phyloP scores from a whole-genome alignment of 2,797 vertebrate genomes.

The Rhynchotus rufescens region DNA sequence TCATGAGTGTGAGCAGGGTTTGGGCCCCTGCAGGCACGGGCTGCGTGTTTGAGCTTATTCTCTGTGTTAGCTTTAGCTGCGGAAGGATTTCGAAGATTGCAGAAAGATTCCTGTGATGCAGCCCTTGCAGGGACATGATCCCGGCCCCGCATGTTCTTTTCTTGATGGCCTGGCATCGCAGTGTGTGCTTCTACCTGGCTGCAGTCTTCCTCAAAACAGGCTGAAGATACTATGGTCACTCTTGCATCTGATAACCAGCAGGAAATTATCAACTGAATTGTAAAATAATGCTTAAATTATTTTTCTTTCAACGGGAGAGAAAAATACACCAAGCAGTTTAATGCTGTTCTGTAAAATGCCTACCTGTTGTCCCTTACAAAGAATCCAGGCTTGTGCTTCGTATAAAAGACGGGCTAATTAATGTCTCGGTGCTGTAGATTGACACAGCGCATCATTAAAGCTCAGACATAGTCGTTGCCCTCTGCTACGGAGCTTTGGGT shows the following conservation, averaged over 20 bases:
- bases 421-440: constrained; percentile 38
- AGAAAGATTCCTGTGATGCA: neutral
- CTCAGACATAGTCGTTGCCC: constrained; percentile 55
- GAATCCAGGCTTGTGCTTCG: neutral
- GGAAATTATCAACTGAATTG: neutral
- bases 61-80: neutral
- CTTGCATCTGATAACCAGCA: neutral
- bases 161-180: neutral
- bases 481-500: neutral
- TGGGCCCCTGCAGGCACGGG: neutral
- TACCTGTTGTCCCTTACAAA: neutral
- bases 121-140: neutral
- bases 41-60: neutral
- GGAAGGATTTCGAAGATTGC: neutral
- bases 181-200: neutral
- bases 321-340: neutral
- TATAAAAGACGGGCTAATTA: constrained; percentile 46
- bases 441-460: constrained; percentile 61
- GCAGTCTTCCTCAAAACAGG: neutral
- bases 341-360: neutral
- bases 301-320: neutral
- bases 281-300: neutral
- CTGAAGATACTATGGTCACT: neutral
- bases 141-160: neutral
- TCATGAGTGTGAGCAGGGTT: neutral